A percentile compares a stretch with the other conserved stretches of the same genome.
Conservation (phyloP, 2,888 invertebrate genomes). For the Agriopis aurantiaria region DNA sequence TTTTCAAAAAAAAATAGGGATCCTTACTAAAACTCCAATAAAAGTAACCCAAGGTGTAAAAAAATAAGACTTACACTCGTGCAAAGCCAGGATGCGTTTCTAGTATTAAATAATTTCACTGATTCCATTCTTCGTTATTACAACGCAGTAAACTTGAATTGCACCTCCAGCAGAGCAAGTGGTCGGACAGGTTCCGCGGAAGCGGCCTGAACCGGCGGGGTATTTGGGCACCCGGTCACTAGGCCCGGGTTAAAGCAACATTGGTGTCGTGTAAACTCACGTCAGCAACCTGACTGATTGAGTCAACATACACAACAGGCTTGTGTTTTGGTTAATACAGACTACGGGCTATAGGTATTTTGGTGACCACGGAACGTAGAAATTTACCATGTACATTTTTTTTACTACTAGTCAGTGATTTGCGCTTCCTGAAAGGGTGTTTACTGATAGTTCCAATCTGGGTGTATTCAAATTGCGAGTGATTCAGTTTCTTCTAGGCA, state of each 20-base stretch:
- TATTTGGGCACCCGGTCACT: slow-evolving; percentile 68
- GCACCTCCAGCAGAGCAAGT: slow-evolving; percentile 44
- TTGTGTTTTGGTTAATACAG: slow-evolving; percentile 14
- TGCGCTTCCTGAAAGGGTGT: too few species aligned
- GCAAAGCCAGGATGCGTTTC: too few species aligned
- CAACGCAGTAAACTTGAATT: slow-evolving; percentile 16
- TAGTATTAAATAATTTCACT: not conserved
- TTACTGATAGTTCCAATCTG: too few species aligned
- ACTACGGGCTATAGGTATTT: not conserved
- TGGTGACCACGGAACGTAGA: not conserved
- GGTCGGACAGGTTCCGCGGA: slow-evolving; percentile 41
- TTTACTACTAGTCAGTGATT: too few species aligned
- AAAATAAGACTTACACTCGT: too few species aligned
- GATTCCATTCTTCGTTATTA: slow-evolving; percentile 1
- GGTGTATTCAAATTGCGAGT: too few species aligned
- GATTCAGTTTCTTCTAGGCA: too few species aligned
- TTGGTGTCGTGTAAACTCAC: slow-evolving; percentile 29
- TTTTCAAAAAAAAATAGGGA: too few species aligned
- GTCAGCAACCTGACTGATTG: slow-evolving; percentile 28
- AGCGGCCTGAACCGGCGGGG: slow-evolving; percentile 47
- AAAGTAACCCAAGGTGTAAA: too few species aligned
- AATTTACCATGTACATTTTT: not conserved
- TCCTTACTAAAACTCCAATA: too few species aligned
- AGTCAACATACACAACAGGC: slow-evolving; percentile 22
- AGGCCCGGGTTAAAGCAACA: slow-evolving; percentile 46